phyloP scores from a whole-genome alignment of 30 jellyfish, hydroid and myxozoan genomes.

The Mastigias papua region DNA sequence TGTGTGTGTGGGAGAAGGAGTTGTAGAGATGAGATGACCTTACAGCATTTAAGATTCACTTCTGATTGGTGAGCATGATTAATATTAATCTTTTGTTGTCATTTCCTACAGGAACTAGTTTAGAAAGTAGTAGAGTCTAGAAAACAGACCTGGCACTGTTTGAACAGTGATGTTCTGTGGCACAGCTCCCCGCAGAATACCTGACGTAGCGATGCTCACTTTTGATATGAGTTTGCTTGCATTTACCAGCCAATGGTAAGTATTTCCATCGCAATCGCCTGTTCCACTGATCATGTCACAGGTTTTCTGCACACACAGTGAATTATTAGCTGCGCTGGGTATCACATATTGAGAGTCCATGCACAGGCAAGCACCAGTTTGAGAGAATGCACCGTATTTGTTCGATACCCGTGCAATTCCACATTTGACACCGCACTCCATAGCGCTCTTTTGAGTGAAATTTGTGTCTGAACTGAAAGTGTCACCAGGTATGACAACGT shows the following conservation, averaged over 20 bases:
- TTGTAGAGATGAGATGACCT: too few species aligned
- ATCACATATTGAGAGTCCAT: not conserved
- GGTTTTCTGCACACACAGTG: slow-evolving; percentile 18
- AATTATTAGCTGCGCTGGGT: slow-evolving; percentile 4
- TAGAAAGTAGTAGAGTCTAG: too few species aligned
- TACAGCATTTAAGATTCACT: too few species aligned
- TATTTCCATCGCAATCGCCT: slow-evolving; percentile 50
- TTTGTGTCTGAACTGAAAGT: not conserved
- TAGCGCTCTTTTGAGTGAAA: slow-evolving; percentile 21
- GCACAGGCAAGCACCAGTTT: slow-evolving; percentile 59
- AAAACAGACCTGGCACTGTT: slow-evolving; percentile 54
- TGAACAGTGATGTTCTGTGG: slow-evolving; percentile 51
- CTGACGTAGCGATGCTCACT: slow-evolving; percentile 16
- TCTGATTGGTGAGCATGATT: too few species aligned
- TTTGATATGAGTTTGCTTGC: slow-evolving; percentile 9
- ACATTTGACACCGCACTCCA: slow-evolving; percentile 30
- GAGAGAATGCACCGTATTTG: slow-evolving; percentile 44
- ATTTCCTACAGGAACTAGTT: too few species aligned
- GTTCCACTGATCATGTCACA: slow-evolving; percentile 16
- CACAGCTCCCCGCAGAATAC: slow-evolving; percentile 27
- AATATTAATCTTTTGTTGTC: too few species aligned
- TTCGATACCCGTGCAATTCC: not conserved
- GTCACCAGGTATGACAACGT: slow-evolving; percentile 28
- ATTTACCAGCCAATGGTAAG: slow-evolving; percentile 43
- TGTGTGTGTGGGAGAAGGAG: too few species aligned